Percentiles rank a stretch among this genome's conserved stretches.
phyloP scores from a whole-genome alignment of 2,888 invertebrate species.

The Archaeoteleia sp. region DNA sequence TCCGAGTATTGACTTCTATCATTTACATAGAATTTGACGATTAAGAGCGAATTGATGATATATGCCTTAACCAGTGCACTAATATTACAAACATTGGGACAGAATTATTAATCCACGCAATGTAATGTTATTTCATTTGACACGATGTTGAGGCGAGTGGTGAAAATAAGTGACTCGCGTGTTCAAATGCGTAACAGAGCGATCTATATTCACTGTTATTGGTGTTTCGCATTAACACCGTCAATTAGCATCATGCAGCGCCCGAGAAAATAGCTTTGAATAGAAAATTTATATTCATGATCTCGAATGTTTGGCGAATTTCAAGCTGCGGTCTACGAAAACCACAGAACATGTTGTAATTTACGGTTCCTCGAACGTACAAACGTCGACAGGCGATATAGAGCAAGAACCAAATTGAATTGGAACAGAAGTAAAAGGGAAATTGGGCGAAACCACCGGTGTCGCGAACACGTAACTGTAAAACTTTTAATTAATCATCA shows the following conservation, averaged over 20 bases:
- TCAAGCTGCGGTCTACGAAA: slow-evolving; percentile 15
- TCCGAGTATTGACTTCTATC: no score
- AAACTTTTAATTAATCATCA: slow-evolving; percentile 40
- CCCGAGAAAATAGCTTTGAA: neutral
- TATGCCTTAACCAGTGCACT: no score
- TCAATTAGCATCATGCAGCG: slow-evolving; percentile 9
- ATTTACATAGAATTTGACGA: no score
- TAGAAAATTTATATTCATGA: slow-evolving; percentile 4
- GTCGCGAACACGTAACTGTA: slow-evolving; percentile 19
- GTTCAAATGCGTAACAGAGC: slow-evolving; percentile 8
- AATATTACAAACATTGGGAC: no score
- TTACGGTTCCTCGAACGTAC: slow-evolving; percentile 31
- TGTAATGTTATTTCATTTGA: neutral
- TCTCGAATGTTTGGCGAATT: slow-evolving; percentile 5
- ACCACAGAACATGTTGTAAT: slow-evolving; percentile 26
- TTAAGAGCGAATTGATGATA: no score
- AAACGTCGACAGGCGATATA: slow-evolving; percentile 15
- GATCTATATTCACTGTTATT: neutral
- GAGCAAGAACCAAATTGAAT: slow-evolving; percentile 25
- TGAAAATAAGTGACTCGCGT: slow-evolving; percentile 13
- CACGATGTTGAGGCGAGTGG: neutral
- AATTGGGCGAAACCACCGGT: slow-evolving; percentile 16
- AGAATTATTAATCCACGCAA: no score
- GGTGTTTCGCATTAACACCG: neutral
- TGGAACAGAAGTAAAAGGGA: slow-evolving; percentile 14